Conservation (phyloP, 2,888 invertebrate species). For the Rotaria macrura region DNA sequence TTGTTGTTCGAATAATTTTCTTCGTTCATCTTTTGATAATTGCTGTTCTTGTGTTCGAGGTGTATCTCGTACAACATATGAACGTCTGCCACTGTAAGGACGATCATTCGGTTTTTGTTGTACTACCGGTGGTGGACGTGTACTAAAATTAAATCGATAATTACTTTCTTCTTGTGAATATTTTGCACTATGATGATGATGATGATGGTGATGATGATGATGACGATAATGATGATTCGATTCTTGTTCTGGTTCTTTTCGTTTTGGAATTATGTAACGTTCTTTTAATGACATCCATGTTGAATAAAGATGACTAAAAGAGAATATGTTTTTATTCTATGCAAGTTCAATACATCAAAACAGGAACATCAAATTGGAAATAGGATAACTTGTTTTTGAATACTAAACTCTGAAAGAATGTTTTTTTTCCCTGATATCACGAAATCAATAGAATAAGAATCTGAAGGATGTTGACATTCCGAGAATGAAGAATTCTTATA, state of each 20-base stretch:
- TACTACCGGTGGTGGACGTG: neutral
- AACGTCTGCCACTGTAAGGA: neutral
- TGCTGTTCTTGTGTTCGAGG: neutral
- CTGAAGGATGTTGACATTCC: no score
- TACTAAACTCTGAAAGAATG: no score
- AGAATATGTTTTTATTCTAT: no score
- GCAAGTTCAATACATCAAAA: no score
- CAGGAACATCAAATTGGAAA: no score
- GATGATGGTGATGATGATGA: neutral
- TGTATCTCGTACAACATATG: neutral
- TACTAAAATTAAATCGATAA: neutral
- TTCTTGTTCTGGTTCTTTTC: neutral
- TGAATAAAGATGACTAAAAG: neutral
- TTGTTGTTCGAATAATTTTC: conserved; percentile 4
- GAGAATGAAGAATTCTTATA: no score
- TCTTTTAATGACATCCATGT: neutral
- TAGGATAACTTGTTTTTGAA: no score
- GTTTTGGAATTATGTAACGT: neutral
- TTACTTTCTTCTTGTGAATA: neutral
- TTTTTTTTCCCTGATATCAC: no score
- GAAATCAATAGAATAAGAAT: no score
- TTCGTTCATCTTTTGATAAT: neutral
- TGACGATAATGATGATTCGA: neutral
- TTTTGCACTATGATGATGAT: neutral
- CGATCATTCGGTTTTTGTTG: neutral